Evolutionary conservation across 2,113 vertebrate species (phyloP).

Genomic region (Seriola quinqueradiata): DNA sequence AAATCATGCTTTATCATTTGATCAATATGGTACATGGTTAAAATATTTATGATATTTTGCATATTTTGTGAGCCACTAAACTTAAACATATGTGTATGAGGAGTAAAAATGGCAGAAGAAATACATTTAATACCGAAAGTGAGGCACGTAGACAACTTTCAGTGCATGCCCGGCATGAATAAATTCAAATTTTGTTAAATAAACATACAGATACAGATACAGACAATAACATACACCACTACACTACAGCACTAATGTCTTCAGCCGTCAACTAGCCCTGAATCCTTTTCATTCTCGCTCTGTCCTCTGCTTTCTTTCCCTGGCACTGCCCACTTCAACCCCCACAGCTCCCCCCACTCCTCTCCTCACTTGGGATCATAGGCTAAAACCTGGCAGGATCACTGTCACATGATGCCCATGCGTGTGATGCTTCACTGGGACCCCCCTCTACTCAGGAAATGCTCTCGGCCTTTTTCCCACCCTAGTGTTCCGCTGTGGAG

Average conservation of each 20-base stretch:
- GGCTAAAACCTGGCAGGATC: constrained; percentile 74
- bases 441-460: constrained; percentile 85
- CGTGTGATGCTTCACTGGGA: constrained; percentile 85
- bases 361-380: constrained; percentile 67
- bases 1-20: background rate
- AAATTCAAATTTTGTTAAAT: background rate
- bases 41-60: background rate
- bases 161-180: background rate
- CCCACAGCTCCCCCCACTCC: constrained; percentile 41
- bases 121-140: background rate
- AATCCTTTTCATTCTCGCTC: constrained; percentile 22
- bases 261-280: background rate
- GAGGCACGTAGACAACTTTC: background rate
- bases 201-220: background rate
- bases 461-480: constrained; percentile 84
- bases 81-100: background rate
- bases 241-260: background rate
- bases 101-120: background rate
- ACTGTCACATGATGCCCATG: constrained; percentile 81
- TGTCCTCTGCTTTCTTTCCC: constrained; percentile 25
- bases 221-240: background rate
- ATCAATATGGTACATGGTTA: background rate
- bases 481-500: constrained; percentile 79
- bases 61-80: constrained; percentile 7
- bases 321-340: constrained; percentile 53